Evolutionary conservation across 2,797 vertebrate genomes (phyloP), one percentile per base, ranked within the genome.

Genomic region (Notolabrus celidotus): DNA sequence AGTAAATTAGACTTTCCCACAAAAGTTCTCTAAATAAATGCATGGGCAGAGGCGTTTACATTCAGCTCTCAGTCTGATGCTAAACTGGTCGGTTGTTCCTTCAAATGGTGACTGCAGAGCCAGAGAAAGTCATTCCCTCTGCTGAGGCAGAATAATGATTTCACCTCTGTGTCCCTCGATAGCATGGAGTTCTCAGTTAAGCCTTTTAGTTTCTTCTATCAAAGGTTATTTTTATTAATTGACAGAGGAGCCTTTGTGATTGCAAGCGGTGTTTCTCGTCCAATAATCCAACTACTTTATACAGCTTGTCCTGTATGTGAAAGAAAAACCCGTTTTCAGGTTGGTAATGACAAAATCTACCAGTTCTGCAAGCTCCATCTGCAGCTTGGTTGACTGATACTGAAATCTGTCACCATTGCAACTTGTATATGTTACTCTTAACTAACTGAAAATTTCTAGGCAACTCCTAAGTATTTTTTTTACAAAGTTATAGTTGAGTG

Each of bases 161-260:
- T 47, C 52, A 79, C 49, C 52, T 83, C 59, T 1, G n/a, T 42
- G 57, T 74, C 68, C 50, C 50, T 10, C 38, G 75, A 75, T 34
- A 53, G 39, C n/a, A 2, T 31, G 17, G 20, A 71, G 64, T 46
- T 78, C 60, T 50, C 72, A 61, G 74, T 59, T 49, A 73, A 41
- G 47, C 17, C 33, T 31, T 41, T n/a, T 34, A 38, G 9, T 49
- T 60, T 67, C 29, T 50, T 53, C 5, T 23, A 61, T 74, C 11
- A 70, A 47, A 31, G 29, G 47, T 47, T 25, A 29, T 46, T 54
- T 36, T 51, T 23, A 33, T 51, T 46, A 57, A 57, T 45, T 67
- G 36, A 33, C 20, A 2, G 1, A 16, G 29, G 4, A 47, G 25
- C 9, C 25, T 58, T 14, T 10, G 36, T 36, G 27, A 63, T 27